These are phyloP conservation scores for Larimichthys polyactis DNA, from an alignment of 2,113 vertebrate species.

Conservation along the genomic window DNA sequence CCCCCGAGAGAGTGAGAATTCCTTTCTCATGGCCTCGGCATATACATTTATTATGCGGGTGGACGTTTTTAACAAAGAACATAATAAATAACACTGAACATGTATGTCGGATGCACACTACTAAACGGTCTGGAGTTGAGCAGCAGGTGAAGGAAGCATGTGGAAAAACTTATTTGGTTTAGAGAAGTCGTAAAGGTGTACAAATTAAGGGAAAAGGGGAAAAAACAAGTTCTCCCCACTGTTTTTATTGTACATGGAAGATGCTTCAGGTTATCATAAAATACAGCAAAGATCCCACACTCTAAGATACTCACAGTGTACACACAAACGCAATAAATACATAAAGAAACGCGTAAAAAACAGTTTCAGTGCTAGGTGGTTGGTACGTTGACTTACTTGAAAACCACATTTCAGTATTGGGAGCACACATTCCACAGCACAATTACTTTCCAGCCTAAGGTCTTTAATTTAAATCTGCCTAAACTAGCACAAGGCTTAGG, in stretches of 20 bases:
- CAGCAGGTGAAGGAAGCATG: constrained; percentile 73
- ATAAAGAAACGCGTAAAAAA: neutral
- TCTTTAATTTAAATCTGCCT: constrained; percentile 14
- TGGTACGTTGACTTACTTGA: neutral
- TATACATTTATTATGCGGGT: constrained; percentile 11
- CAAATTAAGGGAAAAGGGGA: constrained; percentile 49
- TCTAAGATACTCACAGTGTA: constrained; percentile 13
- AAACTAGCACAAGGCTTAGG: neutral
- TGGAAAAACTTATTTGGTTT: constrained; percentile 74
- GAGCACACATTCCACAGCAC: constrained; percentile 12
- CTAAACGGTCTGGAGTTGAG: constrained; percentile 11
- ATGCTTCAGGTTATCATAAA: constrained; percentile 79
- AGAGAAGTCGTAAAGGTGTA: constrained; percentile 54
- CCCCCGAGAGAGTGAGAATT: constrained; percentile 1
- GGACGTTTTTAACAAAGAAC: constrained; percentile 26
- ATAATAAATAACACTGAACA: neutral
- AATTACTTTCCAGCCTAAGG: constrained; percentile 15
- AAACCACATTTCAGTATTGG: constrained; percentile 7
- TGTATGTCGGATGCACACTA: constrained; percentile 17
- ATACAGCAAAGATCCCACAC: constrained; percentile 40
- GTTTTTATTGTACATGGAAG: constrained; percentile 75
- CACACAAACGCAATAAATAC: constrained; percentile 11
- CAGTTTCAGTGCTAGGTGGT: neutral
- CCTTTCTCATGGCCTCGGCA: constrained; percentile 41
- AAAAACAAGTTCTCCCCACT: constrained; percentile 71